Conservation (phyloP, 1,140 invertebrate genomes). For the Proctacanthus coquilletti region DNA sequence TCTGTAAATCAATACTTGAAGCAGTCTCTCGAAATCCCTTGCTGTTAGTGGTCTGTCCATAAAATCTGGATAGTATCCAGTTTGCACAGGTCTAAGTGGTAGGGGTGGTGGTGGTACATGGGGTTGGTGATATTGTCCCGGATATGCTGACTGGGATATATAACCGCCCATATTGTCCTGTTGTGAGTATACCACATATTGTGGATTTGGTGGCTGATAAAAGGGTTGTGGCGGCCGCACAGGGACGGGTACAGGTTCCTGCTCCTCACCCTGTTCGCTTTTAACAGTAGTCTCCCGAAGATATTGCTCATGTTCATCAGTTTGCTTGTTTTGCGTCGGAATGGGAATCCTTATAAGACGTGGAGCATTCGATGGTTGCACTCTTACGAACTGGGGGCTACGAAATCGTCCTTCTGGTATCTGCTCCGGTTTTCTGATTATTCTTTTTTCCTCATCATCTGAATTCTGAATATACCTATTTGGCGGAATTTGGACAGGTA, state of each 20-base stretch:
- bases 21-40: slow-evolving; percentile 37
- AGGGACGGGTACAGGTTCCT: slow-evolving; percentile 7
- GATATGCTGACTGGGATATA: slow-evolving; percentile 14
- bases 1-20: slow-evolving; percentile 37
- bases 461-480: slow-evolving; percentile 6
- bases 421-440: neutral
- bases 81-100: neutral
- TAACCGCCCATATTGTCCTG: too few relatives aligned
- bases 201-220: neutral
- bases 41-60: slow-evolving; percentile 23
- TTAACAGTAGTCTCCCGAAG: slow-evolving; percentile 21
- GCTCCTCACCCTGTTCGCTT: neutral
- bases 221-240: neutral
- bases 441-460: slow-evolving; percentile 1
- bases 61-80: slow-evolving; percentile 13
- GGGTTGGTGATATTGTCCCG: slow-evolving; percentile 13
- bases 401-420: too few relatives aligned
- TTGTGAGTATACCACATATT: slow-evolving; percentile 13
- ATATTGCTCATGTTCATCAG: slow-evolving; percentile 30
- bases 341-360: neutral
- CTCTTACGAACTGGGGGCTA: neutral
- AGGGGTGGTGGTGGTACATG: slow-evolving; percentile 16
- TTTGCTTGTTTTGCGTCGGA: slow-evolving; percentile 17
- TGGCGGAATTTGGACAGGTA: slow-evolving; percentile 22
- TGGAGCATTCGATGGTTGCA: neutral